Percentiles rank a stretch among this genome's conserved stretches.
These are phyloP conservation scores for Heliconius hermathena DNA, from an alignment of 1,140 invertebrate genomes.

Conservation along the genomic window DNA sequence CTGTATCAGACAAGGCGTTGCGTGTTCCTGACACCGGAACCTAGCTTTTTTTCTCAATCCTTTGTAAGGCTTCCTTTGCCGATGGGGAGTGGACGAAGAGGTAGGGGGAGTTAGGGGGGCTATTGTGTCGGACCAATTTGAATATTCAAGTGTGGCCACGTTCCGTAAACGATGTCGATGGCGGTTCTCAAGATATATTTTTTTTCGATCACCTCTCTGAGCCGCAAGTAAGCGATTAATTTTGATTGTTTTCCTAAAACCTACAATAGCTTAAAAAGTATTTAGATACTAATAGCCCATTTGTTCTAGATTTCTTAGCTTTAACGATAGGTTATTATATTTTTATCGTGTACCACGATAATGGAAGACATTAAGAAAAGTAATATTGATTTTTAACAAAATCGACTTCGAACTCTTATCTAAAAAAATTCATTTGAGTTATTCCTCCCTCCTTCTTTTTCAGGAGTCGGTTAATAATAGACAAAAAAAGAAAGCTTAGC, in stretches of 20 bases:
- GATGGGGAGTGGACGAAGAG: conserved; percentile 41
- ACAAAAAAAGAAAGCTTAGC: not conserved
- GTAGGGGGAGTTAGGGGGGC: conserved; percentile 39
- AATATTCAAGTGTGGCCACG: conserved; percentile 70
- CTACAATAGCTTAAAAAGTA: not conserved
- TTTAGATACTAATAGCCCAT: conserved; percentile 9
- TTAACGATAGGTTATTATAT: not conserved
- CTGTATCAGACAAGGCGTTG: conserved; percentile 40
- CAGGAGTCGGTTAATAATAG: not conserved
- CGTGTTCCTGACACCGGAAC: conserved; percentile 65
- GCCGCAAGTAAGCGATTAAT: conserved; percentile 41
- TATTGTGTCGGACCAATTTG: conserved; percentile 63
- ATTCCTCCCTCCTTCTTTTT: too few species aligned
- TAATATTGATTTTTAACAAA: not conserved
- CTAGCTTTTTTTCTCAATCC: conserved; percentile 64
- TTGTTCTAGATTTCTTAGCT: conserved; percentile 1
- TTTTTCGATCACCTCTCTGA: conserved; percentile 35
- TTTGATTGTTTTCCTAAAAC: not conserved
- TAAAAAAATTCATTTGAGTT: too few species aligned
- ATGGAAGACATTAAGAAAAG: not conserved
- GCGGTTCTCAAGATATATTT: conserved; percentile 42
- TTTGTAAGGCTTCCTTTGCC: conserved; percentile 64
- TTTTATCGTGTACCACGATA: not conserved
- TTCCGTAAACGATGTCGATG: conserved; percentile 63
- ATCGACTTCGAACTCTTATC: too few species aligned